Evolutionary conservation across 2,797 vertebrate genomes (phyloP).

Genomic region (Chiloscyllium punctatum): DNA sequence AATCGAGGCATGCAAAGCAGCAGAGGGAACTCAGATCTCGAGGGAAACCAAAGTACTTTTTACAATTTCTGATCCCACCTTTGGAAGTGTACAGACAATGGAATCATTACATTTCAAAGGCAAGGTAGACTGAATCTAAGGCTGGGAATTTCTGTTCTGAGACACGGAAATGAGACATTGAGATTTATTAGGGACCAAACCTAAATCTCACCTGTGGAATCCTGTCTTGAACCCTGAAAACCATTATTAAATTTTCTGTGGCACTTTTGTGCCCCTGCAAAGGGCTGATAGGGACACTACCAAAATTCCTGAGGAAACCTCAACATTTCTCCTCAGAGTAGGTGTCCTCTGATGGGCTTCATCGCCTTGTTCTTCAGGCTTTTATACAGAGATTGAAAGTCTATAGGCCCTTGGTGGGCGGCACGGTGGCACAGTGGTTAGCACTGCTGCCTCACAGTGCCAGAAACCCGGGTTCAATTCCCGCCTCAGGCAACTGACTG

Average conservation of each 20-base stretch:
- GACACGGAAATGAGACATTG: background rate
- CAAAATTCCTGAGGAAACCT: background rate
- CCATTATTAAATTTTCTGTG: background rate
- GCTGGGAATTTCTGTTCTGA: background rate
- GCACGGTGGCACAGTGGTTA: too few relatives aligned
- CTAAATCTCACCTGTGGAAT: background rate
- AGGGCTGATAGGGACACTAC: background rate
- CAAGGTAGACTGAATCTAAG: background rate
- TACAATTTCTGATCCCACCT: background rate
- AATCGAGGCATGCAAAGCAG: background rate
- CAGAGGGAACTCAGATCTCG: background rate
- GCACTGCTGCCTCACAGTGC: too few relatives aligned
- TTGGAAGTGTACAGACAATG: background rate
- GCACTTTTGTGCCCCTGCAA: background rate
- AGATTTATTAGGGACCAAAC: background rate
- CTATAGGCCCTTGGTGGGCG: background rate
- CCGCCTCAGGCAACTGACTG: too few relatives aligned
- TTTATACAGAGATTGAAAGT: background rate
- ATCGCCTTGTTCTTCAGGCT: background rate
- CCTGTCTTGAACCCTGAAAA: background rate
- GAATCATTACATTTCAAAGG: background rate
- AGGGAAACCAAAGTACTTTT: background rate
- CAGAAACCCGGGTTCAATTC: too few relatives aligned
- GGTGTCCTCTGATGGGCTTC: background rate
- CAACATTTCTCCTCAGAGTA: background rate